Conservation (phyloP, 2,888 invertebrate genomes). For the Apotomis betuletana region DNA sequence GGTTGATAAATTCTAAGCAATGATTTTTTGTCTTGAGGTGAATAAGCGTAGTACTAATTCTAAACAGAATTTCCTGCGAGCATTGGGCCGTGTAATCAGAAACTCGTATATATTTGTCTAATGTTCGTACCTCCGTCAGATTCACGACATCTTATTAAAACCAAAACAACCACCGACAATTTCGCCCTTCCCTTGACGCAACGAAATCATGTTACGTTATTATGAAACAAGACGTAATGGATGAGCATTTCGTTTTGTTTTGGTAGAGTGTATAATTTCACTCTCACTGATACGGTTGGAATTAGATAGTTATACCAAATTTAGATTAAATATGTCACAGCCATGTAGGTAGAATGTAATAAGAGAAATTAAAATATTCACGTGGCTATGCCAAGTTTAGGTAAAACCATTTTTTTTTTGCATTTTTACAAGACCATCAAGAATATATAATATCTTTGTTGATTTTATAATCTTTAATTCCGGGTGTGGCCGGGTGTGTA, state of each 20-base stretch:
- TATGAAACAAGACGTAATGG: not conserved
- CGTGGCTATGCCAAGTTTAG: too few species aligned
- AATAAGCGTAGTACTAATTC: not conserved
- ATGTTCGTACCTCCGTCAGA: constrained; percentile 34
- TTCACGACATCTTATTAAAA: constrained; percentile 35
- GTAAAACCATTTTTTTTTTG: too few species aligned
- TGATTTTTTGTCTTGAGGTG: not conserved
- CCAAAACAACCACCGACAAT: constrained; percentile 28
- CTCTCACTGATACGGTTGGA: constrained; percentile 7
- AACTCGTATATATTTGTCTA: constrained; percentile 25
- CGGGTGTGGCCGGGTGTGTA: too few species aligned
- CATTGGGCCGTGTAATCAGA: constrained; percentile 38
- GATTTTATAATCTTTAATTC: too few species aligned
- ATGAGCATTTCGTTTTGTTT: not conserved
- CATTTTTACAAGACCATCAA: too few species aligned
- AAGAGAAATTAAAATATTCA: not conserved
- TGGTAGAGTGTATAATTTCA: not conserved
- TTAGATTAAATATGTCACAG: not conserved
- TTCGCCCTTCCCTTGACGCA: constrained; percentile 20
- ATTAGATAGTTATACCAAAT: not conserved
- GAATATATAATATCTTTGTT: too few species aligned
- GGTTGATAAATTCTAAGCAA: not conserved
- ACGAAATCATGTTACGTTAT: constrained; percentile 13
- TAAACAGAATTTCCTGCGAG: constrained; percentile 41
- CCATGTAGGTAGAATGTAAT: not conserved